Conservation (phyloP, 1,140 invertebrate genomes). For the Calosoma granatense region DNA sequence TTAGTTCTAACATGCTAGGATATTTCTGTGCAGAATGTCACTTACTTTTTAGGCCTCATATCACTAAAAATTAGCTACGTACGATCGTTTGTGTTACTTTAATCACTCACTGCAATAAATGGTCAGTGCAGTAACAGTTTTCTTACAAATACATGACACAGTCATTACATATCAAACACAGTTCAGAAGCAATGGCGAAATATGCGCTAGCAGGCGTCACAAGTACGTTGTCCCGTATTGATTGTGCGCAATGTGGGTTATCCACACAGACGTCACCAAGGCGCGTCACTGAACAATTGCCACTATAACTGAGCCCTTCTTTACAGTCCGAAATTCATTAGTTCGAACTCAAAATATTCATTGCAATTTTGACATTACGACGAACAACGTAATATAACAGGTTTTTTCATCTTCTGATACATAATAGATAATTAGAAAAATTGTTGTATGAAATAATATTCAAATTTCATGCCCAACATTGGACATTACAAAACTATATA, state of each 20-base stretch:
- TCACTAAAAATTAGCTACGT: slow-evolving; percentile 11
- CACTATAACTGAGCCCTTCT: no score
- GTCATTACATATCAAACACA: slow-evolving; percentile 11
- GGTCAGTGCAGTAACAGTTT: no score
- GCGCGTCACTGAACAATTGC: not conserved
- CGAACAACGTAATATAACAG: no score
- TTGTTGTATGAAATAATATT: no score
- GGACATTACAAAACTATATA: no score
- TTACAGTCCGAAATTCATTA: no score
- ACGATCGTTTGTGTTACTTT: slow-evolving; percentile 8
- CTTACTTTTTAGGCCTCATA: slow-evolving; percentile 23
- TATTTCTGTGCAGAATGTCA: slow-evolving; percentile 5
- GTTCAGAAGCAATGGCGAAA: slow-evolving; percentile 12
- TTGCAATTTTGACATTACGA: no score
- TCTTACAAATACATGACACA: slow-evolving; percentile 1
- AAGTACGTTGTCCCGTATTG: slow-evolving; percentile 19
- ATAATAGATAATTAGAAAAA: no score
- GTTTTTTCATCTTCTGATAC: no score
- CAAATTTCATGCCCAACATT: no score
- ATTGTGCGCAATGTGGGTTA: slow-evolving; percentile 17
- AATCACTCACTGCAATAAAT: not conserved
- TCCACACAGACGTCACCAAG: not conserved
- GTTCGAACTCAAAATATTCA: no score
- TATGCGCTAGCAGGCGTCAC: slow-evolving; percentile 9
- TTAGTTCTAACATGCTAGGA: no score